Conservation (phyloP, 2,113 vertebrate genomes). For the Regulus satrapa region DNA sequence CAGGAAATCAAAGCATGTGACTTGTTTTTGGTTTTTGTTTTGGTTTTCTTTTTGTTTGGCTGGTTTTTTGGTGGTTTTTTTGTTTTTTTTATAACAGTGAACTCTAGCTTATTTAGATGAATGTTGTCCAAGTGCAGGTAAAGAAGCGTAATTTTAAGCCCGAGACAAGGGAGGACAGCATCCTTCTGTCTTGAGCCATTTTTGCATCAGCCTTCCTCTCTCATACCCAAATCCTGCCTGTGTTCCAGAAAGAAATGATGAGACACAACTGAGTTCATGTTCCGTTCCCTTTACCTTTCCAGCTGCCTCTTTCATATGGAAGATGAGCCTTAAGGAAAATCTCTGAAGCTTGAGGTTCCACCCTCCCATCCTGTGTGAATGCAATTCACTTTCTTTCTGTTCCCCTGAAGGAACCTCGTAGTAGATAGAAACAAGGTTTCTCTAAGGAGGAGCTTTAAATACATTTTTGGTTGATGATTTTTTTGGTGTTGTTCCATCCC, state of each 20-base stretch:
- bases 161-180: not conserved
- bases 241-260: not conserved
- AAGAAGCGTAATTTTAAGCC: not conserved
- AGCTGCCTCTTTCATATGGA: not conserved
- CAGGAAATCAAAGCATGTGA: not conserved
- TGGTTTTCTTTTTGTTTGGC: too few relatives aligned
- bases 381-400: not conserved
- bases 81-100: too few relatives aligned
- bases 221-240: not conserved
- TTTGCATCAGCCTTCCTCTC: not conserved
- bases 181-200: not conserved
- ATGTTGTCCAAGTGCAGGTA: not conserved
- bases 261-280: fast-evolving
- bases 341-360: not conserved
- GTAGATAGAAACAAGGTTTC: not conserved
- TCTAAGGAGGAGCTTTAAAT: not conserved
- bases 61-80: too few relatives aligned
- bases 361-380: not conserved
- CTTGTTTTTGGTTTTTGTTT: too few relatives aligned
- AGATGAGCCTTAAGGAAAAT: not conserved
- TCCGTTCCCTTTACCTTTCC: not conserved
- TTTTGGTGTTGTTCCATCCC: not conserved
- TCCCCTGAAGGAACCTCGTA: not conserved
- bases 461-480: not conserved
- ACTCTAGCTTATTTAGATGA: not conserved